Evolutionary conservation across 1,140 invertebrate species (phyloP), one percentile per base, ranked within the genome.

Genomic region (Ruditapes philippinarum): DNA sequence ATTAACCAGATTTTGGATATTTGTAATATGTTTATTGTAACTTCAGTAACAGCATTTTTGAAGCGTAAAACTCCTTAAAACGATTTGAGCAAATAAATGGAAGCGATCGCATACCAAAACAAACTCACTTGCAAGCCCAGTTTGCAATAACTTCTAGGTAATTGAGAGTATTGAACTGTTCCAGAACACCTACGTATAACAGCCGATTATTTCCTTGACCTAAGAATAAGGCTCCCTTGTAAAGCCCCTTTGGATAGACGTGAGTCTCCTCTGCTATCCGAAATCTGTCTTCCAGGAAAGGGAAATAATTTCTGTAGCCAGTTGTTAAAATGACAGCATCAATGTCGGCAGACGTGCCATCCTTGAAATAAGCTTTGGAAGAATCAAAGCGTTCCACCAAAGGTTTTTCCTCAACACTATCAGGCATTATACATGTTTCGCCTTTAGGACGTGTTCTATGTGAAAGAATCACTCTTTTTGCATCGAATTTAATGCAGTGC

Each of bases 311-410:
- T 19, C 40, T 19, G 49, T 86, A 90, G 17, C 89, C 84, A 33
- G 84, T 90, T 11, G 62, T 65, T 17, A 83, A 57, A 19, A 90
- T 90, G 17, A 90, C 70, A 28, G 83, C 38, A 36, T 90, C 89
- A 19, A 79, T 49, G 7, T 87, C 68, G 0, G 51, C 57, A 5
- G 65, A 40, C n/a, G 38, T 76, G 0, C 84, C 84, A 45, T 90
- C 89, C 31, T 70, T 78, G 73, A 90, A 90, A 25, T 83, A 62
- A 28, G 79, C 60, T 11, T 5, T 87, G 4, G 78, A 79, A 2
- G 25, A 36, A 5, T 79, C 45, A 31, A 88, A 65, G 14, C 60
- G 76, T 4, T 60, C 45, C 28, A 91, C 38, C 5, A 82, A 5
- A 0, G 80, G 83, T 7, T 79, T 74, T 17, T 87, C 89, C 54